Evolutionary conservation across 1,140 invertebrate species (phyloP).

Genomic region (Dermatophagoides farinae): DNA sequence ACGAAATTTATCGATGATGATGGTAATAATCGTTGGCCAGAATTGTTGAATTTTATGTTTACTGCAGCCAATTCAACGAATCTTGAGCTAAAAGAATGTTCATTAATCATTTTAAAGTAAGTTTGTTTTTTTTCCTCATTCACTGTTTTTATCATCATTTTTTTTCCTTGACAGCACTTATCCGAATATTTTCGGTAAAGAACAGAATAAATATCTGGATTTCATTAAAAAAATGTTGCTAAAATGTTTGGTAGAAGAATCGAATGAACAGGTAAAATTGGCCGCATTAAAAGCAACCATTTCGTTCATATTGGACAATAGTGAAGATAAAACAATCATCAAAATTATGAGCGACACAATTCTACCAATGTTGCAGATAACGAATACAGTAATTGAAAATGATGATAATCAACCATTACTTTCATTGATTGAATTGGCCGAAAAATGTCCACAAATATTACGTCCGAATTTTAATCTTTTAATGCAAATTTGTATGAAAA

Average conservation of each 20-base stretch:
- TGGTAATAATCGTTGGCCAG: conserved; percentile 88
- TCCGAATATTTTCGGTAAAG: conserved; percentile 87
- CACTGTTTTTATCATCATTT: not conserved
- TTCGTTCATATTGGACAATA: conserved; percentile 72
- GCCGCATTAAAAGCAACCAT: conserved; percentile 37
- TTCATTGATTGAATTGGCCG: conserved; percentile 75
- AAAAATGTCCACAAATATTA: conserved; percentile 76
- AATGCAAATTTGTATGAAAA: conserved; percentile 71
- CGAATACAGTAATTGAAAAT: conserved; percentile 29
- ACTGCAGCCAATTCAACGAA: conserved; percentile 66
- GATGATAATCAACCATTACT: conserved; percentile 76
- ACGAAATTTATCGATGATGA: conserved; percentile 48
- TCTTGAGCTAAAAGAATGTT: conserved; percentile 67
- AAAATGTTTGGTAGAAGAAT: no score
- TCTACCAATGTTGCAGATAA: conserved; percentile 41
- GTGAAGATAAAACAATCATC: conserved; percentile 64
- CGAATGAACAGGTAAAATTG: conserved; percentile 23
- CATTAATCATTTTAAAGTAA: conserved; percentile 78
- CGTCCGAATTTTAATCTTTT: conserved; percentile 63
- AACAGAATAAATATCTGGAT: conserved; percentile 70
- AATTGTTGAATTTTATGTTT: conserved; percentile 88
- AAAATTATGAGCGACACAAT: conserved; percentile 68
- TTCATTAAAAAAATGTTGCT: conserved; percentile 81
- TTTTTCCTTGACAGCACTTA: conserved; percentile 42
- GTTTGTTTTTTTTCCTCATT: conserved; percentile 21